Evolutionary conservation across 2,113 vertebrate genomes (phyloP).

Genomic region (Vulpes ferrilata): DNA sequence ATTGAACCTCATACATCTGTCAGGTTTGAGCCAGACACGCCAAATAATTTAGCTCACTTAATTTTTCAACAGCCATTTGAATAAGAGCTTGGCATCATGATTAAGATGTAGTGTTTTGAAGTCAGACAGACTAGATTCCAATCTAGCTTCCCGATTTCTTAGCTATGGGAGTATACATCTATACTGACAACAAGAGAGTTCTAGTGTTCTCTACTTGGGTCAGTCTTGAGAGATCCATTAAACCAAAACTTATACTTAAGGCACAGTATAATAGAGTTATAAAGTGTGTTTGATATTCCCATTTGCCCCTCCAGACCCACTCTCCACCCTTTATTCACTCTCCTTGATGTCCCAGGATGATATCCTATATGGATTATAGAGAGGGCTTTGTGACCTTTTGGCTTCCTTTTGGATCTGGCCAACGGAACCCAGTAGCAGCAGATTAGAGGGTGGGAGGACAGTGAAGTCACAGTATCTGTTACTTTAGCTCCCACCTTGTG

Average conservation of each 20-base stretch:
- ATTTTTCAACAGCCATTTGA: slow-evolving; percentile 28
- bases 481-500: background rate
- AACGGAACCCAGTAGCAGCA: background rate
- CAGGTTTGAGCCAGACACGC: background rate
- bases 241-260: background rate
- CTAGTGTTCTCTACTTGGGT: background rate
- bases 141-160: background rate
- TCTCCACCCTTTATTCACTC: background rate
- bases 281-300: background rate
- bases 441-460: background rate
- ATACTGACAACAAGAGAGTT: background rate
- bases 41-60: background rate
- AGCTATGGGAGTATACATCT: background rate
- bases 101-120: background rate
- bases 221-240: background rate
- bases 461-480: background rate
- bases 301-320: background rate
- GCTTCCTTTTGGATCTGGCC: background rate
- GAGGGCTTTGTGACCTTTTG: background rate
- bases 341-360: background rate
- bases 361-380: background rate
- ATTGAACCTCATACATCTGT: background rate
- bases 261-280: background rate
- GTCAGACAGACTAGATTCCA: background rate
- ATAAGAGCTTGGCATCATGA: background rate